A percentile compares a stretch with the other conserved stretches of the same genome.
Conservation (phyloP, 2,888 invertebrate genomes). For the Parapristionchus giblindavisi region DNA sequence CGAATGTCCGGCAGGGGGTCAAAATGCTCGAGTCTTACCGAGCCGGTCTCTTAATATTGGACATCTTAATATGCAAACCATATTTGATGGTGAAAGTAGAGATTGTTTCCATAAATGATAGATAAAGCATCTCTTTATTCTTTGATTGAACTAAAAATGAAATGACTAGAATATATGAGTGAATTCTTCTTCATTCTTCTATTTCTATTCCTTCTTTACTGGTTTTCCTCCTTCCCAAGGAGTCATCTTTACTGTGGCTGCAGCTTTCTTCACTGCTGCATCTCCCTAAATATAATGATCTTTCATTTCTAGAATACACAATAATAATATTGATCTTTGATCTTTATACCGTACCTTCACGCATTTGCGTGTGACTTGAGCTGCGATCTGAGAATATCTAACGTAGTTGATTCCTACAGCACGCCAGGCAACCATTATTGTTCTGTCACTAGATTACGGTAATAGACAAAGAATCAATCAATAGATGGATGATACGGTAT, state of each 20-base stretch:
- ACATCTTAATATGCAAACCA: slow-evolving; percentile 53
- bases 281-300: slow-evolving; percentile 1
- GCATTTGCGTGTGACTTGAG: slow-evolving; percentile 74
- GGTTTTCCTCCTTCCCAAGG: slow-evolving; percentile 30
- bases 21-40: no score
- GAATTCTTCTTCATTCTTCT: background rate
- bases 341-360: slow-evolving; percentile 10
- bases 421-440: slow-evolving; percentile 60
- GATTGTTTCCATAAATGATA: slow-evolving; percentile 52
- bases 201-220: slow-evolving; percentile 17
- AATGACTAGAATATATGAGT: slow-evolving; percentile 13
- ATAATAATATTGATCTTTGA: background rate
- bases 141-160: background rate
- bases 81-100: slow-evolving; percentile 53
- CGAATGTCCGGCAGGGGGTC: no score
- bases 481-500: background rate
- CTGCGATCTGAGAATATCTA: slow-evolving; percentile 93
- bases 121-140: background rate
- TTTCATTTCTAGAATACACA: slow-evolving; percentile 1
- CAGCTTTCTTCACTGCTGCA: slow-evolving; percentile 20
- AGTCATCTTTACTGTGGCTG: slow-evolving; percentile 32
- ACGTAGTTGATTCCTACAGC: slow-evolving; percentile 81
- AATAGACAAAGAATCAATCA: background rate
- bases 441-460: background rate
- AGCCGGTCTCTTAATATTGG: slow-evolving; percentile 47